Base-by-base conservation (phyloP, 1,140 invertebrate genomes). In the Orius laevigatus region DNA sequence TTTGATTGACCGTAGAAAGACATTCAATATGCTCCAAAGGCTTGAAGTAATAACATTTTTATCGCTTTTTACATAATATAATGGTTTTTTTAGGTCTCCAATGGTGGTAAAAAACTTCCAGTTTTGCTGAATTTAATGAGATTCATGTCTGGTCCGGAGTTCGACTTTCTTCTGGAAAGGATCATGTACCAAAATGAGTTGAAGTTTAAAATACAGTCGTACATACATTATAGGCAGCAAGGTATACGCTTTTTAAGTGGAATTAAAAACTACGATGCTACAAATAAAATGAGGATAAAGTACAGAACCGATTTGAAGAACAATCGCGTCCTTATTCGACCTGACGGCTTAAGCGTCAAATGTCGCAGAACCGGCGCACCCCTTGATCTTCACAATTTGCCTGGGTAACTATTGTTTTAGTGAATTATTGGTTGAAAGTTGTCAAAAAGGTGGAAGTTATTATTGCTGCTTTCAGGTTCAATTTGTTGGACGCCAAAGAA, bases 141-240 rank as follows among this genome's bases (percentile, higher is more conserved):
- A 55, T 71, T 90, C 9, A 68, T 81, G 44, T 66, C 68, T 4
- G 80, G 82, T 2, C 63, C 78, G 32, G 73, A 84, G 41, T 85
- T 84, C 65, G 82, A 88, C 62, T 71, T 73, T 47, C 69, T 87
- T 5, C 67, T 88, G 58, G 86, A 90, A 61, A 75, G 78, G 0
- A 56, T 89, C 9, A 73, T 76, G 58, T 70, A 74, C 59, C 77
- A 75, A 59, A 71, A 71, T 8, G 78, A 86, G 58, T 58, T 86
- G 3, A 74, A 76, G 48, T 73, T 42, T 14, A 48, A 47, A 44
- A 14, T 52, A n/a, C 34, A 44, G 11, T 3, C 5, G 73, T 53
- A 70, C 68, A 69, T 75, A 48, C 74, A 82, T 40, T 77, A 78
- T 46, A 70, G 85, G 2, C 69, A 63, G 51, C 76, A 79, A 58